Conservation (phyloP, 1,140 invertebrate species). For the Diorhabda sublineata region DNA sequence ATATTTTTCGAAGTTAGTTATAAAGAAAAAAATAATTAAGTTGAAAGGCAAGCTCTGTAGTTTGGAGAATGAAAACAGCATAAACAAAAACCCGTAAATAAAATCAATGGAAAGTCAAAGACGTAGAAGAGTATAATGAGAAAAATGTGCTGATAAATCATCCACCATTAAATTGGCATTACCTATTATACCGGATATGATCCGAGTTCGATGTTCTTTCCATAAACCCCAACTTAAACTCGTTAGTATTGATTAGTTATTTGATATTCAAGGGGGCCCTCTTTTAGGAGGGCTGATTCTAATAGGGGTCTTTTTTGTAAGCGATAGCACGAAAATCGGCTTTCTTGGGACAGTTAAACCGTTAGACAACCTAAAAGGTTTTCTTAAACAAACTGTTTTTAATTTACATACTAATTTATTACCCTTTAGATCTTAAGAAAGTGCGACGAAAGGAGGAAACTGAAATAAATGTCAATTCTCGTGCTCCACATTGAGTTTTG, state of each 20-base stretch:
- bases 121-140: background rate
- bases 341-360: slow-evolving; percentile 4
- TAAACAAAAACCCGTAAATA: background rate
- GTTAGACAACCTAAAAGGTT: slow-evolving; percentile 19
- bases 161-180: slow-evolving; percentile 10
- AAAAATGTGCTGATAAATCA: slow-evolving; percentile 2
- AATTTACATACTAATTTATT: slow-evolving; percentile 32
- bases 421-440: slow-evolving; percentile 13
- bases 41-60: background rate
- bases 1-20: too few relatives aligned
- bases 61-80: background rate
- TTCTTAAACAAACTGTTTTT: slow-evolving; percentile 30
- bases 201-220: slow-evolving; percentile 8
- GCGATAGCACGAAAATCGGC: background rate
- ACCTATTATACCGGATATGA: slow-evolving; percentile 11
- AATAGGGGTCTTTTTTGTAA: background rate
- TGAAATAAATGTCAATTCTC: background rate
- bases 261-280: slow-evolving; percentile 12
- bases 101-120: slow-evolving; percentile 2
- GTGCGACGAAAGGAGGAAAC: slow-evolving; percentile 10
- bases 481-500: background rate
- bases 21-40: background rate
- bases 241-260: slow-evolving; percentile 14
- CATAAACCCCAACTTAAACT: slow-evolving; percentile 13
- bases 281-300: background rate